Conservation (phyloP, 1,140 invertebrate species). For the Drosophila triauraria region DNA sequence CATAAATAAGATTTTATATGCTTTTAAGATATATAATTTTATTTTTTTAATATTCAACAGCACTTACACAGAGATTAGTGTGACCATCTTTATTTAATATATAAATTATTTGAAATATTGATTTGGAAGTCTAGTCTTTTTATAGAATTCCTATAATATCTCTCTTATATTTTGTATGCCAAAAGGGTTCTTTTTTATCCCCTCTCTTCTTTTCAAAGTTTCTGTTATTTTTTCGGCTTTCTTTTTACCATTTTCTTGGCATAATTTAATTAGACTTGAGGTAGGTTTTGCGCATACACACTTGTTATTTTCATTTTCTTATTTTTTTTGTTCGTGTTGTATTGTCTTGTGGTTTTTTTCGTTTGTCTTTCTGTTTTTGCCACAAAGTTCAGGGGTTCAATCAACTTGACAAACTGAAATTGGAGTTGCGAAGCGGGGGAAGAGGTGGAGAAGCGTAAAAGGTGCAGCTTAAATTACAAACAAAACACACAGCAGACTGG, state of each 20-base stretch:
- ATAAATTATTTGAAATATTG: no score
- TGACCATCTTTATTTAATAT: no score
- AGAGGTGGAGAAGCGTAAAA: slow-evolving; percentile 4
- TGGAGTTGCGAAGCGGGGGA: slow-evolving; percentile 32
- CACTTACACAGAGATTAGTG: no score
- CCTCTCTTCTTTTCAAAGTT: not conserved
- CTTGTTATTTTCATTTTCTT: slow-evolving; percentile 24
- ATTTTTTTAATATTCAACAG: no score
- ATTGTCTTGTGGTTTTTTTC: slow-evolving; percentile 14
- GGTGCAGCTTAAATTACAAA: slow-evolving; percentile 49
- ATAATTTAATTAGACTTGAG: slow-evolving; percentile 70
- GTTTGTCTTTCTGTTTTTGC: not conserved
- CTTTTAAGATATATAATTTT: no score
- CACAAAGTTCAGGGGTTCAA: slow-evolving; percentile 69
- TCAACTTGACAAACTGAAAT: slow-evolving; percentile 65
- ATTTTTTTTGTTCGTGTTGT: slow-evolving; percentile 11
- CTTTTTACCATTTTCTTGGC: slow-evolving; percentile 30
- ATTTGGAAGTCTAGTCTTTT: no score
- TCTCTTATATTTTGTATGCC: no score
- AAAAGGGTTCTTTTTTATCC: not conserved
- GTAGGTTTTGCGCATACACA: slow-evolving; percentile 39
- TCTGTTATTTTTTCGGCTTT: slow-evolving; percentile 6
- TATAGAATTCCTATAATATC: no score
- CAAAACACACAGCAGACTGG: slow-evolving; percentile 17
- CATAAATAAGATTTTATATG: no score